These are phyloP conservation scores for Notoglanidium macrostoma DNA, from an alignment of 2,797 vertebrate species.

Conservation along the genomic window DNA sequence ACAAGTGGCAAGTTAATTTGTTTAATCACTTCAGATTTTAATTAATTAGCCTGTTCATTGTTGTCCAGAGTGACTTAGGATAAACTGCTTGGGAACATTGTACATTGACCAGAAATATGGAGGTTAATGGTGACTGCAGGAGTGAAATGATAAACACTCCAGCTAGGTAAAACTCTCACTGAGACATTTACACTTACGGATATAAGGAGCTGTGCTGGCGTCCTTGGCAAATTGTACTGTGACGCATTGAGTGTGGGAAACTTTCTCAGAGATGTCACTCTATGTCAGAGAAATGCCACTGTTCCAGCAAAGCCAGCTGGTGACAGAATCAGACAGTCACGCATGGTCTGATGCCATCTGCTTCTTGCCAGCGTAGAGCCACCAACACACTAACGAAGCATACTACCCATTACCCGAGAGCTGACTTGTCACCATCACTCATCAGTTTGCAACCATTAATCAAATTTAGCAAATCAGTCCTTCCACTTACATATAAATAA, in stretches of 20 bases:
- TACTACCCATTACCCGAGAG: slow-evolving; percentile 33
- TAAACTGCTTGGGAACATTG: slow-evolving; percentile 17
- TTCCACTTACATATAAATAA: not conserved
- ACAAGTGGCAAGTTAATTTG: slow-evolving; percentile 49
- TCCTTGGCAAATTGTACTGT: slow-evolving; percentile 35
- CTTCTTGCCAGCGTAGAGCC: slow-evolving; percentile 43
- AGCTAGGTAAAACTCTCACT: not conserved
- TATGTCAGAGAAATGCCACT: slow-evolving; percentile 33
- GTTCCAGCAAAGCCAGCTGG: slow-evolving; percentile 46
- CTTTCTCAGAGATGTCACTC: slow-evolving; percentile 48
- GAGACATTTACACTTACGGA: slow-evolving; percentile 16
- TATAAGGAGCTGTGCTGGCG: not conserved
- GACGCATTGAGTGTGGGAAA: slow-evolving; percentile 35
- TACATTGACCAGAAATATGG: not conserved
- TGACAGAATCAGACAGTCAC: slow-evolving; percentile 44
- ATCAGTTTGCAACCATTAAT: slow-evolving; percentile 35
- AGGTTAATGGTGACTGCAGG: slow-evolving; percentile 12
- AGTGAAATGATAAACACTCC: slow-evolving; percentile 1
- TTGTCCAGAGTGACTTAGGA: slow-evolving; percentile 40
- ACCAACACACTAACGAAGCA: slow-evolving; percentile 38
- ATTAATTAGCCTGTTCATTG: slow-evolving; percentile 43
- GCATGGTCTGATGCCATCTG: slow-evolving; percentile 53
- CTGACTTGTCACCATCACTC: slow-evolving; percentile 1
- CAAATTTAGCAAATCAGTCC: slow-evolving; percentile 38
- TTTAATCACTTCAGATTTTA: slow-evolving; percentile 46